Percentiles rank a stretch among this genome's conserved stretches.
phyloP scores from a whole-genome alignment of 2,888 invertebrate genomes.

The Noctua janthina region DNA sequence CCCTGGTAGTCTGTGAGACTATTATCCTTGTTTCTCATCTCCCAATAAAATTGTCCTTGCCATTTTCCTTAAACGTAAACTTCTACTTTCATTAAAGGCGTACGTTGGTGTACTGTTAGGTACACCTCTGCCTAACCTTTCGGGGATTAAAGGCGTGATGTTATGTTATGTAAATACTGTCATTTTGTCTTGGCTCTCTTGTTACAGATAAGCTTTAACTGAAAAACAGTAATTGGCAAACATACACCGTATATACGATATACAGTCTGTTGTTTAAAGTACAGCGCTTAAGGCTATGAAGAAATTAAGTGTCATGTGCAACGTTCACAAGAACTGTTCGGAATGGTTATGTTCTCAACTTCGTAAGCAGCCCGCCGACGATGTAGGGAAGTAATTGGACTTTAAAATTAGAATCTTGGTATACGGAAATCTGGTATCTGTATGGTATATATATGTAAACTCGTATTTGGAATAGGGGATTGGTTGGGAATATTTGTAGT shows the following conservation, averaged over 20 bases:
- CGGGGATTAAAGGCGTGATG: too few relatives aligned
- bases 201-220: neutral
- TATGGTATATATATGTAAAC: neutral
- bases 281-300: conserved; percentile 27
- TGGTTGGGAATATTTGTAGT: neutral
- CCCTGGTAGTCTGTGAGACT: too few relatives aligned
- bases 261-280: conserved; percentile 2
- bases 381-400: conserved; percentile 53
- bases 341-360: conserved; percentile 54
- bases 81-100: too few relatives aligned
- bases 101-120: too few relatives aligned
- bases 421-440: conserved; percentile 4
- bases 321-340: conserved; percentile 30
- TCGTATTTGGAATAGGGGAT: neutral
- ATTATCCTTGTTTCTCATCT: too few relatives aligned
- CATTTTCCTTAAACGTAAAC: too few relatives aligned
- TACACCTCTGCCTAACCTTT: too few relatives aligned
- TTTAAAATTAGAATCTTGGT: conserved; percentile 55
- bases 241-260: neutral
- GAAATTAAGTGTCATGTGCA: conserved; percentile 61
- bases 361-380: conserved; percentile 26
- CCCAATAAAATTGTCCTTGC: too few relatives aligned
- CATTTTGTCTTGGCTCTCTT: neutral
- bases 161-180: neutral
- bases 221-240: neutral